phyloP scores from a whole-genome alignment of 1,140 invertebrate species.

The Sipha flava region DNA sequence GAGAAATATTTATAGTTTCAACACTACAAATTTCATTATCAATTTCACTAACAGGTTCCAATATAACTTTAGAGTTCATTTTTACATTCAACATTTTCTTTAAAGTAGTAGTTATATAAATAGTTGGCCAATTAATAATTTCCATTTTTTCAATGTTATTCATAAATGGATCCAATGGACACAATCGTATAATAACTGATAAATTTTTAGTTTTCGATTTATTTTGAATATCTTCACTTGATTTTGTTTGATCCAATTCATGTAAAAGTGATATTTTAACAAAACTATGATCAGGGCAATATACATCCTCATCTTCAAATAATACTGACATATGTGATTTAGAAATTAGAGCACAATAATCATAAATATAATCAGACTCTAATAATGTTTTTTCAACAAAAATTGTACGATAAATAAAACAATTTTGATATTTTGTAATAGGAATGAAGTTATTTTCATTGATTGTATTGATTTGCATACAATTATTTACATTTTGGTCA shows the following conservation, averaged over 20 bases:
- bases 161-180: neutral
- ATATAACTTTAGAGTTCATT: neutral
- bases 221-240: neutral
- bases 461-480: neutral
- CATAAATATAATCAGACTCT: neutral
- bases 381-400: neutral
- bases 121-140: neutral
- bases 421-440: neutral
- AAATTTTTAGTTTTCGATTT: neutral
- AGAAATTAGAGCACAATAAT: neutral
- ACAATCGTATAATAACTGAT: neutral
- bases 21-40: neutral
- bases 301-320: neutral
- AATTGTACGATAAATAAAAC: constrained; percentile 9
- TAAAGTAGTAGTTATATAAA: neutral
- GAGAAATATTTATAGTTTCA: neutral
- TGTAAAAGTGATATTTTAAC: neutral
- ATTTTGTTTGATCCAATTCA: neutral
- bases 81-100: neutral
- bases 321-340: neutral
- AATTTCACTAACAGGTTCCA: neutral
- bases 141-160: constrained; percentile 1
- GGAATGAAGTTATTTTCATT: neutral
- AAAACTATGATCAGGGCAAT: neutral
- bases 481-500: neutral